Evolutionary conservation across 2,888 invertebrate species (phyloP), one percentile per base, ranked within the genome.

Genomic region (Drosophila neonasuta): DNA sequence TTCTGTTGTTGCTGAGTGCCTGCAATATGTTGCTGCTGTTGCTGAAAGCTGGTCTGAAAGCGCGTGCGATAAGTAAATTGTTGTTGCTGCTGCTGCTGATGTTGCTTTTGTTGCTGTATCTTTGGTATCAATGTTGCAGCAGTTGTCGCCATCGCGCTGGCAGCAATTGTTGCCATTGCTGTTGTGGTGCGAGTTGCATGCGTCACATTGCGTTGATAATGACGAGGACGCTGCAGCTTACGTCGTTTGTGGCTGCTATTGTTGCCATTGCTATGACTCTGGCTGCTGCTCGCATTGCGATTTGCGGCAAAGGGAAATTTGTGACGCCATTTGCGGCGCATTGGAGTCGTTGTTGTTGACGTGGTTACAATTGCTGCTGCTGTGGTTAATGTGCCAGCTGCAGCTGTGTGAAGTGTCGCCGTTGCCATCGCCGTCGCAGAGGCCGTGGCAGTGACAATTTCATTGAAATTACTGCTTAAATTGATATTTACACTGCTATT

Each of bases 401-500:
- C 36, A 50, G 54, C 44, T 9, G 73, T 55, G 29, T 48, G 56
- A 44, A 52, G 29, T 52, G 64, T 50, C 52, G 68, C 68, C 24
- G 74, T 64, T 13, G 74, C 66, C 9, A 54, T 15, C 7, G 80
- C 78, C 4, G 57, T 48, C 32, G 74, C 74, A 17, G 62, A 39
- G 11, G 74, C 77, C 49, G 63, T 69, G 32, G 73, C 74, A 58
- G 64, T 71, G 74, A 88, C 88, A 81, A 88, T 87, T 81, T 88
- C 81, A 79, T 82, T 86, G 74, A 78, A 77, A 77, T 78, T 82
- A 57, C 70, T 84, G 73, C 75, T 80, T 74, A 81, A 68, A 74
- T 78, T 86, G 77, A 83, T 86, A 87, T 85, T 87, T 80, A 85
- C 84, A 83, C 79, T 87, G 73, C 86, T 88, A 85, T 81, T 87